Percentiles rank a stretch among this genome's conserved stretches.
phyloP scores from a whole-genome alignment of 92 coral and sea anemone genomes.

The Anthopleura xanthogrammica region DNA sequence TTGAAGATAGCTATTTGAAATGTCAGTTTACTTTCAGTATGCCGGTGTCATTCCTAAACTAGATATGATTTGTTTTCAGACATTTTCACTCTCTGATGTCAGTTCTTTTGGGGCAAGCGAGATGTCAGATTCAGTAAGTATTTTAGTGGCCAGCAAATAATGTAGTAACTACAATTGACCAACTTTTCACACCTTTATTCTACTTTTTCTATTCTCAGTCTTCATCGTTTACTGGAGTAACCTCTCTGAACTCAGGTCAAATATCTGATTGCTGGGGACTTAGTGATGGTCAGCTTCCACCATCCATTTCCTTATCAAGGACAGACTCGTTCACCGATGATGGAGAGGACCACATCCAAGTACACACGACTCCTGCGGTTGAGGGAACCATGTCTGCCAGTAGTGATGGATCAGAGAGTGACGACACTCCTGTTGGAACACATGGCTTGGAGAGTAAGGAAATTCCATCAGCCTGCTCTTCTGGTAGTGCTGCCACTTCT shows the following conservation, averaged over 20 bases:
- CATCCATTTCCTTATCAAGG: neutral
- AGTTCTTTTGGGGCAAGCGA: slow-evolving; percentile 1
- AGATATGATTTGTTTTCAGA: neutral
- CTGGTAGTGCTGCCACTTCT: neutral
- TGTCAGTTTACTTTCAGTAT: too few relatives aligned
- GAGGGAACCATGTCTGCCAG: neutral
- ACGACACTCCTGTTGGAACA: too few relatives aligned
- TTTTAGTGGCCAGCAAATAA: neutral
- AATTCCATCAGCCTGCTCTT: too few relatives aligned
- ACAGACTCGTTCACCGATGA: neutral
- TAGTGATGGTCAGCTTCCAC: neutral
- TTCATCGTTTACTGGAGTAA: neutral
- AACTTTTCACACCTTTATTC: neutral
- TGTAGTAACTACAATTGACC: neutral
- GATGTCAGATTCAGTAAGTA: neutral
- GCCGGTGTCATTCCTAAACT: neutral
- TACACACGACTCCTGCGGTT: neutral
- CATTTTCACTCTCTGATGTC: neutral
- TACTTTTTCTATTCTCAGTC: neutral
- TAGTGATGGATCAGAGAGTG: neutral
- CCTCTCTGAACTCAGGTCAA: neutral
- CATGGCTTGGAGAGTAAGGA: too few relatives aligned
- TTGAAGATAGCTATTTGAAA: neutral
- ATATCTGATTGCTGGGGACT: slow-evolving; percentile 3
- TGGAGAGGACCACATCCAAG: neutral